A percentile compares a stretch with the other conserved stretches of the same genome.
phyloP scores from a whole-genome alignment of 2,888 invertebrate genomes.

The Cordilura impudica region DNA sequence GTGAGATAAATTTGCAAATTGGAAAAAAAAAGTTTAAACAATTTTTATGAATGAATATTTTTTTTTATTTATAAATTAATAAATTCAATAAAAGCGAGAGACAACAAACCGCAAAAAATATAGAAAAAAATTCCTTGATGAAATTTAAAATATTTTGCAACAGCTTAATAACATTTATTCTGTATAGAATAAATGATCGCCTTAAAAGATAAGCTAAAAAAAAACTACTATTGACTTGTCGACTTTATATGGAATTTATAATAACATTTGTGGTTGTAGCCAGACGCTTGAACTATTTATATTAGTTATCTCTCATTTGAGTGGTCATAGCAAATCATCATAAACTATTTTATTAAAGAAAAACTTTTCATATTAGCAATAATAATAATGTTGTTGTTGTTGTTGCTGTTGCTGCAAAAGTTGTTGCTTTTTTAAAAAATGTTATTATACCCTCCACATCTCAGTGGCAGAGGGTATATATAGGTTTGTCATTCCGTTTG shows the following conservation, averaged over 20 bases:
- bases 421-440: not conserved
- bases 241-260: too few species aligned
- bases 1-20: constrained; percentile 37
- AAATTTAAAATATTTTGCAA: too few species aligned
- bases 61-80: not conserved
- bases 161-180: too few species aligned
- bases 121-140: not conserved
- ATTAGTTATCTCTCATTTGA: not conserved
- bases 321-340: constrained; percentile 16
- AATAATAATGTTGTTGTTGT: constrained; percentile 7
- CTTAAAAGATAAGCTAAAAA: too few species aligned
- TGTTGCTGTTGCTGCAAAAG: constrained; percentile 6
- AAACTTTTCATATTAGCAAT: constrained; percentile 8
- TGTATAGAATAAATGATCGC: too few species aligned
- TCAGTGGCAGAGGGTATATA: too few species aligned
- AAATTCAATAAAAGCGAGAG: not conserved
- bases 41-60: constrained; percentile 56
- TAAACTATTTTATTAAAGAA: constrained; percentile 34
- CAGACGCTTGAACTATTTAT: not conserved
- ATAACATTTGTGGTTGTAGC: too few species aligned
- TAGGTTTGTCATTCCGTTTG: too few species aligned
- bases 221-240: too few species aligned
- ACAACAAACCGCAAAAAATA: not conserved
- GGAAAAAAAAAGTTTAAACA: not conserved
- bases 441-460: too few species aligned